Percentiles rank a stretch among this genome's conserved stretches.
Conservation (phyloP, 2,113 vertebrate genomes). For the Zapornia atra region DNA sequence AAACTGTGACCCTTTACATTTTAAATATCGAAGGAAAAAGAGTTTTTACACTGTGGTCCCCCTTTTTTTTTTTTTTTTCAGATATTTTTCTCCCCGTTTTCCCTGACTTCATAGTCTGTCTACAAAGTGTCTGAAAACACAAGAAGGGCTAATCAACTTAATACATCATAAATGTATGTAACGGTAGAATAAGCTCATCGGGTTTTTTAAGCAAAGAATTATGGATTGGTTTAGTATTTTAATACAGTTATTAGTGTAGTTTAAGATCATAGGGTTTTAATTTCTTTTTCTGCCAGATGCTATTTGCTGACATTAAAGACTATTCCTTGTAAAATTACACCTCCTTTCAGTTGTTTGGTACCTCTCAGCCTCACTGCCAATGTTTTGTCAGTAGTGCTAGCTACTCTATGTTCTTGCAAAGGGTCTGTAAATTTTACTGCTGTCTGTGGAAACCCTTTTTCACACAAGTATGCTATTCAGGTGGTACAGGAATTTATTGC, state of each 20-base stretch:
- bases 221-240: not conserved
- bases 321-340: not conserved
- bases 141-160: not conserved
- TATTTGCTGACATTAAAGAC: not conserved
- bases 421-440: not conserved
- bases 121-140: not conserved
- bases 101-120: not conserved
- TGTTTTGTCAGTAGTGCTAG: not conserved
- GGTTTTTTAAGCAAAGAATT: not conserved
- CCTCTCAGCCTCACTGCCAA: not conserved
- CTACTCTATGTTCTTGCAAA: not conserved
- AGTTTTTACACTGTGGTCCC: not conserved
- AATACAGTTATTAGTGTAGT: not conserved
- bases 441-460: not conserved
- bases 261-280: not conserved
- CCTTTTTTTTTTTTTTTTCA: not conserved
- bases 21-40: not conserved
- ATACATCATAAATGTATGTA: not conserved
- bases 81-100: not conserved
- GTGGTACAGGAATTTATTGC: not conserved
- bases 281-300: not conserved
- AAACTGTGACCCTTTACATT: not conserved
- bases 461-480: not conserved
- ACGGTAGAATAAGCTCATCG: not conserved
- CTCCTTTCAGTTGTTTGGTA: not conserved